These are phyloP conservation scores for Paramormyrops hopkinsi DNA, from an alignment of 2,797 vertebrate genomes.

Conservation along the genomic window DNA sequence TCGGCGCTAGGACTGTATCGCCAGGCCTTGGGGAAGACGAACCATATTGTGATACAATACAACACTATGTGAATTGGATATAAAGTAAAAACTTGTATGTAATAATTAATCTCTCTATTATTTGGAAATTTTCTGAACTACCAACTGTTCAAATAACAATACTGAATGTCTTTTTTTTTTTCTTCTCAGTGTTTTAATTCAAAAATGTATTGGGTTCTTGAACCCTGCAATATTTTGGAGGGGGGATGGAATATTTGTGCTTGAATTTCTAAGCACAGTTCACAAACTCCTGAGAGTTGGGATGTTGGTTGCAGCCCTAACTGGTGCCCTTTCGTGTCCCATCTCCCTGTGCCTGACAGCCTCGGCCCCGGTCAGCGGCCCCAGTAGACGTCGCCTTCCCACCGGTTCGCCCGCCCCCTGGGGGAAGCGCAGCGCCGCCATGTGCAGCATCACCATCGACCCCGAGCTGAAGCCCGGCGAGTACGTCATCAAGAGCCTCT, in stretches of 20 bases:
- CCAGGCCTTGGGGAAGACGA: background rate
- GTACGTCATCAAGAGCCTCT: slow-evolving; percentile 99
- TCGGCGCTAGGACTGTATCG: background rate
- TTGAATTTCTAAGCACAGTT: background rate
- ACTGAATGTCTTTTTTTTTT: background rate
- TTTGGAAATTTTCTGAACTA: background rate
- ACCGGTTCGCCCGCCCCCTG: slow-evolving; percentile 69
- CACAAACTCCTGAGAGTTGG: background rate
- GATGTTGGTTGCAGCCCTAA: background rate
- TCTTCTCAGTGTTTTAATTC: background rate
- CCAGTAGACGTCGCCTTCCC: slow-evolving; percentile 78
- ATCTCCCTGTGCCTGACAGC: slow-evolving; percentile 55
- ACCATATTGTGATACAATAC: background rate
- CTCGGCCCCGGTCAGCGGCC: slow-evolving; percentile 76
- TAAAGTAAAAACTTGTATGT: background rate
- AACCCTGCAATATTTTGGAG: background rate
- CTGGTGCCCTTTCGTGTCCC: background rate
- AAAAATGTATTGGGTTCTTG: background rate
- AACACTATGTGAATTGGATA: background rate
- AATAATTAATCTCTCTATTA: background rate
- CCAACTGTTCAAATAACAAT: background rate
- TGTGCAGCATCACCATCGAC: slow-evolving; percentile 98
- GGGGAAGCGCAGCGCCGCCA: slow-evolving; percentile 81
- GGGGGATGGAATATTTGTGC: background rate
- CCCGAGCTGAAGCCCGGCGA: slow-evolving; percentile 98